Base-by-base conservation (phyloP, 2,797 vertebrate species). In the Yasuhikotakia modesta region DNA sequence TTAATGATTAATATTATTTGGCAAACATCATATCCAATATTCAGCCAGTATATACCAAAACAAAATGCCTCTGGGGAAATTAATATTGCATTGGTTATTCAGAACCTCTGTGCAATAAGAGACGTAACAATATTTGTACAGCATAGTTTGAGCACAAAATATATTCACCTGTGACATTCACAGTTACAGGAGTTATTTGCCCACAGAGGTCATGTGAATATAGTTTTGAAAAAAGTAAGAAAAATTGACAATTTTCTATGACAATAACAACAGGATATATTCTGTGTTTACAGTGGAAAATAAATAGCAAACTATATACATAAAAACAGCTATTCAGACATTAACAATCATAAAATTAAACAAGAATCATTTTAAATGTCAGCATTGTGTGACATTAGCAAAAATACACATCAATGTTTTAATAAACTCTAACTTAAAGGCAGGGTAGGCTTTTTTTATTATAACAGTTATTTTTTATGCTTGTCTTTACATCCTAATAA, bases 81-180 rank as follows among this genome's bases (percentile, higher is more conserved):
- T 50, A 74, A 71, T 74, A 63, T 57, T 70, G 72, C 66, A 43
- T 72, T 73, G 57, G 70, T 79, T 43, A 73, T 79, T 81, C 12
- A 66, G 69, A 85, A 55, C 39, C 65, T 67, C 46, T 78, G 64
- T 79, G 76, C 73, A 81, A 39, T 63, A 83, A 71, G 78, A 70
- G 57, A 83, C 61, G 52, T 73, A 58, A 69, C 55, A 35, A 64
- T 80, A 69, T 73, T 50, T 81, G 60, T 70, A 76, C 53, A 81
- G 48, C 55, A 73, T 55, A 61, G 32, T 67, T 69, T 71, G 43
- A 79, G 71, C 46, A 63, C 61, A 73, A 16, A 55, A 64, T 35
- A 55, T 55, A 65, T 70, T 72, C 55, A 83, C 55, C n/a, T 72
- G 19, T 70, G 65, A 82, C 76, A 79, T 74, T 65, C 35, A 73